Evolutionary conservation across 2,888 invertebrate genomes (phyloP), one percentile per base, ranked within the genome.

Genomic region (Melolontha melolontha): DNA sequence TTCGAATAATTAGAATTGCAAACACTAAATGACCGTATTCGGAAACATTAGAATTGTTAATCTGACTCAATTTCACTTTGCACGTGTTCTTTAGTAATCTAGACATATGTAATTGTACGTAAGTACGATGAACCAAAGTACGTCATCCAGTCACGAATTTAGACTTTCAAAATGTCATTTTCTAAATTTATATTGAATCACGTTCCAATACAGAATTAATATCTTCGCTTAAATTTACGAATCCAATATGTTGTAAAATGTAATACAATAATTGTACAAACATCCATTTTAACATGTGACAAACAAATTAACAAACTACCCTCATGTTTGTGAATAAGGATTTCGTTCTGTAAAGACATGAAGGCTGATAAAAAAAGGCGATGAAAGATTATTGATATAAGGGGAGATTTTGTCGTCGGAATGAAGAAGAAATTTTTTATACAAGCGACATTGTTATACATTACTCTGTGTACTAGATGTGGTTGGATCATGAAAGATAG

Each of bases 121-220:
- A 44, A 40, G 59, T 59, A 44, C 59, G 40, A 59, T 14, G 59
- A 59, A 59, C 59, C n/a, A 11, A 59, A 44, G 5, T 59, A 71
- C 67, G 71, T 72, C 73, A 74, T 66, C 68, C 67, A 72, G 76
- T 76, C 77, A 77, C 75, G 77, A 74, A 74, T 75, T 77, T 76
- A 69, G 73, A 72, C 76, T 77, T 77, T 76, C 72, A 76, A 78
- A 78, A 76, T 73, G 74, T 73, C 76, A 76, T 77, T 78, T 77
- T 77, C 75, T 75, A 77, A 75, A 75, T 75, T 74, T 59, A 59
- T 44, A 17, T 22, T 16, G 11, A 55, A 16, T 57, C 42, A 57
- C 44, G 59, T 29, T 34, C 10, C 34, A 8, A 34, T 6, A 34
- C 6, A 34, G 34, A 34, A 6, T 8, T 10, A 34, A 34, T 34